A percentile compares a stretch with the other conserved stretches of the same genome.
phyloP scores from a whole-genome alignment of 2,888 invertebrate genomes.

The Oligia latruncula region DNA sequence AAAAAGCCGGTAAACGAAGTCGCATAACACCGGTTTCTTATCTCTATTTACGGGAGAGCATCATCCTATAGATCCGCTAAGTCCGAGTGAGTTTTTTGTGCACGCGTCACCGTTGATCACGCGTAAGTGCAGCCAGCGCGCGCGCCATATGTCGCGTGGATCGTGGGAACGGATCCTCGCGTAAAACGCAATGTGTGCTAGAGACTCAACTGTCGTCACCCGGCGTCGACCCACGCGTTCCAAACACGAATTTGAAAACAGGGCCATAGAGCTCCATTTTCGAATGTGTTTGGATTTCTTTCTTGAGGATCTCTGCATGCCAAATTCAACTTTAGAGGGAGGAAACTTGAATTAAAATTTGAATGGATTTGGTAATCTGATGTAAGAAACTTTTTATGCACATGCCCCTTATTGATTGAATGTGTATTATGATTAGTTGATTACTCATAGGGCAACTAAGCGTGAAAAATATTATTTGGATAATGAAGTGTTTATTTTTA shows the following conservation, averaged over 20 bases:
- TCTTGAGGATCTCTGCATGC: constrained; percentile 30
- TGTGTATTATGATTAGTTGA: constrained; percentile 83
- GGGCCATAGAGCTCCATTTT: constrained; percentile 71
- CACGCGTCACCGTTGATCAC: constrained; percentile 88
- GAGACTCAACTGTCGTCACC: constrained; percentile 82
- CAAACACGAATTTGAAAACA: constrained; percentile 67
- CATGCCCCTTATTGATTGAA: constrained; percentile 83
- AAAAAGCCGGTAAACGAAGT: constrained; percentile 65
- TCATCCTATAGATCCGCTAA: constrained; percentile 87
- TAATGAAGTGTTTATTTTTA: constrained; percentile 75
- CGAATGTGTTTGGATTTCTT: constrained; percentile 48
- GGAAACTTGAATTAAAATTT: constrained; percentile 50
- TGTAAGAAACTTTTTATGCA: constrained; percentile 74
- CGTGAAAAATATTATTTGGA: constrained; percentile 79
- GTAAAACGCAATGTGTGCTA: constrained; percentile 85
- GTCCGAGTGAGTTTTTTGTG: constrained; percentile 85
- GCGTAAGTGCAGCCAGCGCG: constrained; percentile 84
- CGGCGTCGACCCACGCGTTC: constrained; percentile 62
- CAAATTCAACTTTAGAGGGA: constrained; percentile 29
- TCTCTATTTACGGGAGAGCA: constrained; percentile 76
- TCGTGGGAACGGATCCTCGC: constrained; percentile 87
- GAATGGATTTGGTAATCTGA: constrained; percentile 39
- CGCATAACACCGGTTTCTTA: constrained; percentile 76
- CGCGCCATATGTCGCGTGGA: constrained; percentile 89
- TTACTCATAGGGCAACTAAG: constrained; percentile 80